Evolutionary conservation across 2,797 vertebrate species (phyloP), one percentile per base, ranked within the genome.

Genomic region (Acipenser oxyrinchus): DNA sequence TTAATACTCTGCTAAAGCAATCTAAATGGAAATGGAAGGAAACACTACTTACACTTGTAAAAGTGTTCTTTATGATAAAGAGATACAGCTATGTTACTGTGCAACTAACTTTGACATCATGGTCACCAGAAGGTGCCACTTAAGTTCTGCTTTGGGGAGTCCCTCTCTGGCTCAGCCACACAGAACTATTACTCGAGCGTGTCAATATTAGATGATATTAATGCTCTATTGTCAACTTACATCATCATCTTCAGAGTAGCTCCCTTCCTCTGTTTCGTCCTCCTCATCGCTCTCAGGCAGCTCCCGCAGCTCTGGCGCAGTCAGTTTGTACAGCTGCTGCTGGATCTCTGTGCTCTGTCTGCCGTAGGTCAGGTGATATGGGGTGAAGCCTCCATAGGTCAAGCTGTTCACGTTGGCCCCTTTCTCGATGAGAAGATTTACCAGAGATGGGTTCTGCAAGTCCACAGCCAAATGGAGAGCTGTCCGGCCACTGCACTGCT

Each of bases 341-440:
- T 91, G 90, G 76, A 99, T 98, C 74, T 85, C 86, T 5, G 84
- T 79, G 64, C 92, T 93, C 11, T 91, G 89, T 62, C 95, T 91
- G 6, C 96, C 97, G 74, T 94, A 95, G 0, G 97, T 98, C 58
- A 99, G 92, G 75, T 99, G 97, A 78, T 94, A 98, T 0, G 96
- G 85, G 0, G 96, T 89, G 81, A 94, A 94, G 52, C 96, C 97
- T 7, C 96, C 94, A 10, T 97, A 99, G 71, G 94, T 98, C 3
- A 94, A 80, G 79, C 91, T 88, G 83, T 98, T 96, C 7, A 95
- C 94, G 0, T 99, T 84, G 0, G 96, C 96, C 0, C 94, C 94
- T 0, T 94, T 86, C 48, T 91, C 84, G 0, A 99, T 77, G 18
- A 99, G 82, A 63, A 92, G 88, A 0, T 80, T 84, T 65, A 99